A percentile compares a stretch with the other conserved stretches of the same genome.
phyloP scores from a whole-genome alignment of 2,797 vertebrate genomes.

The Micrastur ruficollis region DNA sequence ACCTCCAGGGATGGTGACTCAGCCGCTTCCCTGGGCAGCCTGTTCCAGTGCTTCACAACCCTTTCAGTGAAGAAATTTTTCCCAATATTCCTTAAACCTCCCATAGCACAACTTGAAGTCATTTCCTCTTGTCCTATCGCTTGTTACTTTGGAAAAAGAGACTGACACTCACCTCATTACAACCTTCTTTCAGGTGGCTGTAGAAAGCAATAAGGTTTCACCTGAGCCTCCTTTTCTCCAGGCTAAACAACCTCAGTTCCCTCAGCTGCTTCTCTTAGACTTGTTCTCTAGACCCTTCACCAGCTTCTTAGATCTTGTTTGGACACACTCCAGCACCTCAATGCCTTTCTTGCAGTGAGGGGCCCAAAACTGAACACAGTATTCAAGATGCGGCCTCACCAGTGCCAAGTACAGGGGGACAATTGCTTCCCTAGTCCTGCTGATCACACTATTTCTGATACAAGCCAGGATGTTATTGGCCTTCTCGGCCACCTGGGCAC shows the following conservation, averaged over 20 bases:
- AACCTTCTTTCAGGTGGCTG: too few relatives aligned
- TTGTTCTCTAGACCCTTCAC: too few relatives aligned
- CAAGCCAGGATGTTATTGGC: not conserved
- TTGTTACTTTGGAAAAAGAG: not conserved
- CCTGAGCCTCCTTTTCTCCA: not conserved
- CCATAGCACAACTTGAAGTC: not conserved
- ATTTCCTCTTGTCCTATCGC: not conserved
- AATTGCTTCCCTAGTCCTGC: too few relatives aligned
- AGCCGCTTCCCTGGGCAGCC: not conserved
- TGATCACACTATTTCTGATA: too few relatives aligned
- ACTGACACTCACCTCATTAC: not conserved
- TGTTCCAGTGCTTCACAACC: not conserved
- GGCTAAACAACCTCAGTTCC: not conserved
- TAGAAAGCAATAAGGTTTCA: not conserved
- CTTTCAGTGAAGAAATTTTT: not conserved
- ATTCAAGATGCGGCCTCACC: too few relatives aligned
- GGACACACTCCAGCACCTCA: fast-evolving
- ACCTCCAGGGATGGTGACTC: not conserved
- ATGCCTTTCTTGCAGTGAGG: too few relatives aligned
- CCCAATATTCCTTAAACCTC: not conserved
- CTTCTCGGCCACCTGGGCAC: not conserved
- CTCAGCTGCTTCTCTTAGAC: fast-evolving
- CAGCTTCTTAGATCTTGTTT: fast-evolving
- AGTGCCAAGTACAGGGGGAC: too few relatives aligned
- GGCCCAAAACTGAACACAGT: too few relatives aligned